Evolutionary conservation across 2,113 vertebrate species (phyloP), one percentile per base, ranked within the genome.

Genomic region (Puma concolor): DNA sequence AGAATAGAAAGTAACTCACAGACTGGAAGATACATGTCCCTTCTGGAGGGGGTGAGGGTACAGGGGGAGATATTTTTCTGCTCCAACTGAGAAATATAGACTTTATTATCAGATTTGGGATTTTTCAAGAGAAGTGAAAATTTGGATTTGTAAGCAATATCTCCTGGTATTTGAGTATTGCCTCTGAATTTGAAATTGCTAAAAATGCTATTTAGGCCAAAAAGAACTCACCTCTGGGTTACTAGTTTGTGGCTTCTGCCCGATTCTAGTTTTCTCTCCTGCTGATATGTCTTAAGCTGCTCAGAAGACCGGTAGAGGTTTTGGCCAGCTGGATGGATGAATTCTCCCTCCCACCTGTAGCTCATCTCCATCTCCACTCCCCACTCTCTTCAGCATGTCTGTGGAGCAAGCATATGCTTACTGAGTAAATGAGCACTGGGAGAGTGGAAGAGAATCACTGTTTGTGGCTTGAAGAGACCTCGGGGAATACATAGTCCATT

Each of bases 61-160:
- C 0, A 36, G 23, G 6, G 16, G 77, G 31, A 48, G 54, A 3
- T 66, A 23, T 27, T 81, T 72, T 23, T 31, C 19, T 66, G n/a
- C 8, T 86, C 74, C 36, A n/a, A 7, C 31, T 25, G n/a, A 94
- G 41, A 81, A 83, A 71, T 88, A 69, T 0, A 93, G 67, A 82
- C 36, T 60, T 29, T 60, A 16, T 33, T 77, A 27, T 10, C 29
- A 54, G 63, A 71, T 85, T 86, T 89, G 38, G 31, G 10, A n/a
- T 69, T 88, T 91, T 97, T 83, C 77, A 79, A 57, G 80, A 71
- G 15, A 91, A 91, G 48, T 93, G 66, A 57, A 82, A 66, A 57
- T 36, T 89, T 92, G 83, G 21, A 71, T n/a, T 38, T 90, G 19
- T 95, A 27, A 81, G 77, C 27, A 36, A 36, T 44, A 77, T 91